phyloP scores from a whole-genome alignment of 2,797 vertebrate genomes.

The Gallinago solitaria region DNA sequence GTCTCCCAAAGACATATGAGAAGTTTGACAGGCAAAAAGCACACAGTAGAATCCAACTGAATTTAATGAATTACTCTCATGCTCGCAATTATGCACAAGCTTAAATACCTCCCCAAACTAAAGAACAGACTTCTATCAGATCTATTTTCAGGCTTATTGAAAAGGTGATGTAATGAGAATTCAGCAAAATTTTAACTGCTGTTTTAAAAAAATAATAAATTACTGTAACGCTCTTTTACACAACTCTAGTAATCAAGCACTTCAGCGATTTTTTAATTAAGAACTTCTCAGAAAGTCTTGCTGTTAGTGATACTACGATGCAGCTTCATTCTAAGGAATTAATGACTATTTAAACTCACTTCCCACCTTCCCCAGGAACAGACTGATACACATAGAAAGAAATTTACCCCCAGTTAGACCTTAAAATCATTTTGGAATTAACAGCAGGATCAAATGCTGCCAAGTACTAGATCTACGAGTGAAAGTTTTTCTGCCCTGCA shows the following conservation, averaged over 20 bases:
- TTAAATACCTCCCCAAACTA: not conserved
- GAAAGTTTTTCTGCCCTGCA: not conserved
- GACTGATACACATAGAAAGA: not conserved
- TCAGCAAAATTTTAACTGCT: not conserved
- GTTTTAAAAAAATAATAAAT: not conserved
- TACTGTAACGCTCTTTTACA: accelerated
- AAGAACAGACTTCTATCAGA: not conserved
- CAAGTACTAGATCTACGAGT: not conserved
- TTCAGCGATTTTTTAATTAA: not conserved
- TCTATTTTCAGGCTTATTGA: not conserved
- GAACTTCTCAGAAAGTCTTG: not conserved
- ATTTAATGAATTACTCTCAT: not conserved
- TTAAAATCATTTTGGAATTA: not conserved
- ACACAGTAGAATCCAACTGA: not conserved
- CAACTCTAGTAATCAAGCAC: not conserved
- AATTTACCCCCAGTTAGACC: not conserved
- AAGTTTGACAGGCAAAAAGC: not conserved
- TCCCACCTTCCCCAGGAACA: not conserved
- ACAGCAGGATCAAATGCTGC: not conserved
- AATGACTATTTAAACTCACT: not conserved
- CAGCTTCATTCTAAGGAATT: not conserved
- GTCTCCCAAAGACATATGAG: not conserved
- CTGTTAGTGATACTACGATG: not conserved
- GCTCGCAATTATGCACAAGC: not conserved
- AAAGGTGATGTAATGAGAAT: not conserved